Evolutionary conservation across 2,797 vertebrate species (phyloP), one percentile per base, ranked within the genome.

Genomic region (Poecilia velifera): DNA sequence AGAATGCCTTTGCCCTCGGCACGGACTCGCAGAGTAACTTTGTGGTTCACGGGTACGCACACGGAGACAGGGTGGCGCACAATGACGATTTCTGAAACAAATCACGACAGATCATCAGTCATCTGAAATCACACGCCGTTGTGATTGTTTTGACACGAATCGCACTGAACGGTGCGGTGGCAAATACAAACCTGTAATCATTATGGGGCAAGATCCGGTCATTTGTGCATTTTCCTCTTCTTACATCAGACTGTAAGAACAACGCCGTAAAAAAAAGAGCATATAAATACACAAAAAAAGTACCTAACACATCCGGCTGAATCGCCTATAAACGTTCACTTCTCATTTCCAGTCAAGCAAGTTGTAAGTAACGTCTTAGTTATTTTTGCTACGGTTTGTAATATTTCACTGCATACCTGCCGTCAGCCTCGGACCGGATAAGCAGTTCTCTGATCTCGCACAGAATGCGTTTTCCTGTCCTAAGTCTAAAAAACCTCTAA

Each of bases 11-110:
- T 85, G 13, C 96, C 95, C 83, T 94, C 83, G 0, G 97, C 97
- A 13, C 92, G 84, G 83, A 97, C 97, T 12, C 92, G 92, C 83
- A 98, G 93, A 0, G 89, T 93, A 79, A 97, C 92, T 41, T 81
- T 87, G 43, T 96, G 93, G 79, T 96, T 94, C 78, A 85, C 88
- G 0, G 97, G 97, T 22, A 97, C 94, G 12, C 96, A 96, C 73
- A 92, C 91, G 0, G 94, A 95, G 1, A 94, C 81, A 0, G 97
- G 97, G 86, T 96, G 96, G 82, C 95, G 90, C 0, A 96, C 95
- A 76, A 98, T 96, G 70, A 85, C 71, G 41, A 97, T 88, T 73
- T 96, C 97, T 97, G 90, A 64, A 90, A 90, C 31, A 78, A 83
- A 86, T 31, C 20, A 53, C 45, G 20, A 6, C 0, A 72, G 0